Conservation (phyloP, 2,797 vertebrate genomes). For the Falco berigora region DNA sequence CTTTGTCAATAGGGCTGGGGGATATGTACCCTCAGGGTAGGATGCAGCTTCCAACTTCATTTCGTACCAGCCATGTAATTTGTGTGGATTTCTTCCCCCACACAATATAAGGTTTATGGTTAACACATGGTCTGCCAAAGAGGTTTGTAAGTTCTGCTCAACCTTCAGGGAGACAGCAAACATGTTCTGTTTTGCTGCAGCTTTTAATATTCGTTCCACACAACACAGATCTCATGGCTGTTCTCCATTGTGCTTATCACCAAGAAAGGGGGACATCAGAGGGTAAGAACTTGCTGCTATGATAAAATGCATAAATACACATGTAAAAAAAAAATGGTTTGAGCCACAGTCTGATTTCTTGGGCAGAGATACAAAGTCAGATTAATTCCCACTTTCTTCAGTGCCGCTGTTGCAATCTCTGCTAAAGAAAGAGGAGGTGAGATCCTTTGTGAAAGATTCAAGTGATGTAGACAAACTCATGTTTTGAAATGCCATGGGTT, state of each 20-base stretch:
- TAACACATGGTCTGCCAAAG: neutral
- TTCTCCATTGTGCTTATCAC: neutral
- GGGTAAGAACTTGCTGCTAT: neutral
- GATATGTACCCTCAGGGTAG: neutral
- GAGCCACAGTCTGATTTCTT: neutral
- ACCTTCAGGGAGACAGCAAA: neutral
- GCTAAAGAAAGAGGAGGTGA: neutral
- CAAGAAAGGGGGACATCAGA: neutral
- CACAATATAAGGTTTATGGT: neutral
- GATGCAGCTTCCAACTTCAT: neutral
- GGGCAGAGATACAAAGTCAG: neutral
- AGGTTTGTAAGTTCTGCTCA: neutral
- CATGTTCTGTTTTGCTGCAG: neutral
- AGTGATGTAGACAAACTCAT: neutral
- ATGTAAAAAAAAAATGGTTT: neutral
- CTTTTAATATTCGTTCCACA: neutral
- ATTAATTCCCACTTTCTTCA: neutral
- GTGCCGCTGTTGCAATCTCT: neutral
- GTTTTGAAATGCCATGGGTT: neutral
- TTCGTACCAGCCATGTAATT: rapidly evolving
- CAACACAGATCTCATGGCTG: neutral
- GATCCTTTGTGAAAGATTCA: neutral
- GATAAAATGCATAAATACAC: neutral
- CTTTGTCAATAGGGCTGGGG: neutral
- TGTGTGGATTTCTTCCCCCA: too few relatives aligned